Evolutionary conservation across 2,113 vertebrate genomes (phyloP), one percentile per base, ranked within the genome.

Genomic region (Physeter macrocephalus): DNA sequence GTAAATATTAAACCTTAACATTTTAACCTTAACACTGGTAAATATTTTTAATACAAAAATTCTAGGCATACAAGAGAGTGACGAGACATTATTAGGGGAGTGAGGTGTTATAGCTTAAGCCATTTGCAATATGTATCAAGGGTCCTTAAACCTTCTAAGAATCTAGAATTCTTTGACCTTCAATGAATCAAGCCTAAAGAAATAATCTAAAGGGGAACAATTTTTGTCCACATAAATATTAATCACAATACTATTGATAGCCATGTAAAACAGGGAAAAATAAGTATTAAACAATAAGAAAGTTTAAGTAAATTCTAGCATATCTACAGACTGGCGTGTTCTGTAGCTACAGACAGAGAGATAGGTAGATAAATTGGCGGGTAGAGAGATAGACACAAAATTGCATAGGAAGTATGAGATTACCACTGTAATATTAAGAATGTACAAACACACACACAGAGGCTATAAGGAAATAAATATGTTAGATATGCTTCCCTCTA

Each of bases 1-100:
- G n/a, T n/a, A n/a, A n/a, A n/a, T n/a, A n/a, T n/a, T n/a, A n/a
- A n/a, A n/a, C n/a, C n/a, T n/a, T n/a, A n/a, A n/a, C n/a, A n/a
- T 57, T 83, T 52, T 77, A 92, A 72, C 6, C 9, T 81, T 81
- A 2, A 75, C 17, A 52, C 69, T 59, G 93, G 59, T 54, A 59
- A 95, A 94, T 6, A 71, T 23, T 69, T 90, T 97, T 84, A 85
- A 52, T 43, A 29, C 29, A 74, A 72, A 85, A 96, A 82, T 62
- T 77, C 43, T 39, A 81, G 15, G 2, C 31, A 72, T 77, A 67
- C 9, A 72, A 83, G 14, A 10, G 8, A 71, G 29, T 66, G 14
- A 46, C 41, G 1, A 80, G 29, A 69, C 36, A 81, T 66, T 74
- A 54, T 10, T 81, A 11, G 8, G 20, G 4, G 13, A 61, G 1